Evolutionary conservation across 2,113 vertebrate genomes (phyloP).

Genomic region (Peromyscus leucopus): DNA sequence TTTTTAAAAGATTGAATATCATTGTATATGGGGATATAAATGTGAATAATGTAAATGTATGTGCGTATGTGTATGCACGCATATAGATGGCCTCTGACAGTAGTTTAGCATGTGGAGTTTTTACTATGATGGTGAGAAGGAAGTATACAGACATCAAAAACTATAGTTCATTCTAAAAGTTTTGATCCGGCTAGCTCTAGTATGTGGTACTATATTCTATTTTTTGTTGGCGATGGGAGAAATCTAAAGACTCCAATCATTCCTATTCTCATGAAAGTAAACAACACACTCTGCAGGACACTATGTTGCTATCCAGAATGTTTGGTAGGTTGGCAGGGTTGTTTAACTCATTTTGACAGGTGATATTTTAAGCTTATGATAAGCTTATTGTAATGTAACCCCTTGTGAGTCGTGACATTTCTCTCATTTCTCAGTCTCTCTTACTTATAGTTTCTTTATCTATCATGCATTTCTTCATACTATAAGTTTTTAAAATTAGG

Average conservation of each 20-base stretch:
- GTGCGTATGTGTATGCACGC: neutral
- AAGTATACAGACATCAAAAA: neutral
- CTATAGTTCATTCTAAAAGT: neutral
- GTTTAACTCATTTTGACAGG: neutral
- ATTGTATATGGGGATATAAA: neutral
- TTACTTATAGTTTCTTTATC: neutral
- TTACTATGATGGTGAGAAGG: neutral
- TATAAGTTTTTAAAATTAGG: neutral
- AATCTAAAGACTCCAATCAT: neutral
- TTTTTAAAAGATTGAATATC: neutral
- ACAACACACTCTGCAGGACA: neutral
- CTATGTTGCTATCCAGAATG: neutral
- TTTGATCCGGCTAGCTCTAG: neutral
- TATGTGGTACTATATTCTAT: neutral
- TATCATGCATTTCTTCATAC: neutral
- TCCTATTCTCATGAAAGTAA: neutral
- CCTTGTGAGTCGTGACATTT: neutral
- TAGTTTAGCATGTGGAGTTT: neutral
- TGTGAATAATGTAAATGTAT: neutral
- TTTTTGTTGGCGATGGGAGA: neutral
- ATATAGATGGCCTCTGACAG: neutral
- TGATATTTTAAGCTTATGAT: neutral
- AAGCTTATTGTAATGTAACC: neutral
- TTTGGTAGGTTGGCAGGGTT: accelerated
- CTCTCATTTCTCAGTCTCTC: neutral